Evolutionary conservation across 2,888 invertebrate genomes (phyloP).

Genomic region (Ochlodes sylvanus): DNA sequence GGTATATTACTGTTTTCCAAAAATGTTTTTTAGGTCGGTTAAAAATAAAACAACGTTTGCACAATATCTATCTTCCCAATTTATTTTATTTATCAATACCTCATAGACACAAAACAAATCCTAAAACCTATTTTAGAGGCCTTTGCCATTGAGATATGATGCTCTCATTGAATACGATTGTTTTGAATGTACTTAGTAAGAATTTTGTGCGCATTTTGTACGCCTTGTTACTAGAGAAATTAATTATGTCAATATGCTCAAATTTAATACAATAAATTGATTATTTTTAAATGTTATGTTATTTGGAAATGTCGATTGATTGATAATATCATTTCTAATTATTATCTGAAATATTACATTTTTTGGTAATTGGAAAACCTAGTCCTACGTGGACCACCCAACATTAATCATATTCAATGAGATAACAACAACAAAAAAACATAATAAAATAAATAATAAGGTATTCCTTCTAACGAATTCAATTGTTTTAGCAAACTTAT

Average conservation of each 20-base stretch:
- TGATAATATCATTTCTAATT: too few relatives aligned
- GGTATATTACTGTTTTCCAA: too few relatives aligned
- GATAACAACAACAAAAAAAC: background rate
- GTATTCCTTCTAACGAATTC: conserved; percentile 8
- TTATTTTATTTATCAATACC: conserved; percentile 63
- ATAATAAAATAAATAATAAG: conserved; percentile 9
- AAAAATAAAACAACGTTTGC: conserved; percentile 59
- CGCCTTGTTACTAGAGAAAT: background rate
- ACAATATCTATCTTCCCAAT: conserved; percentile 72
- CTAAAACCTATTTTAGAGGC: conserved; percentile 8
- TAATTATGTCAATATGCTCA: background rate
- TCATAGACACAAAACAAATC: conserved; percentile 59
- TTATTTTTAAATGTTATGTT: too few relatives aligned
- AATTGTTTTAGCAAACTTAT: background rate
- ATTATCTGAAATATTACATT: too few relatives aligned
- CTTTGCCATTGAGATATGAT: background rate
- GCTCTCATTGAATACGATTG: conserved; percentile 39
- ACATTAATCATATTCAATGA: conserved; percentile 21
- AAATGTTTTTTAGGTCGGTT: background rate
- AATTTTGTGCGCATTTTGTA: conserved; percentile 24
- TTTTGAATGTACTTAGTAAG: background rate
- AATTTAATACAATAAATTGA: background rate
- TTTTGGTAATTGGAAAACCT: too few relatives aligned
- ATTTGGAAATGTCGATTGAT: too few relatives aligned
- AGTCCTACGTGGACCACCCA: background rate